These are phyloP conservation scores for Lycia hirtaria DNA, from an alignment of 2,888 invertebrate species.

Conservation along the genomic window DNA sequence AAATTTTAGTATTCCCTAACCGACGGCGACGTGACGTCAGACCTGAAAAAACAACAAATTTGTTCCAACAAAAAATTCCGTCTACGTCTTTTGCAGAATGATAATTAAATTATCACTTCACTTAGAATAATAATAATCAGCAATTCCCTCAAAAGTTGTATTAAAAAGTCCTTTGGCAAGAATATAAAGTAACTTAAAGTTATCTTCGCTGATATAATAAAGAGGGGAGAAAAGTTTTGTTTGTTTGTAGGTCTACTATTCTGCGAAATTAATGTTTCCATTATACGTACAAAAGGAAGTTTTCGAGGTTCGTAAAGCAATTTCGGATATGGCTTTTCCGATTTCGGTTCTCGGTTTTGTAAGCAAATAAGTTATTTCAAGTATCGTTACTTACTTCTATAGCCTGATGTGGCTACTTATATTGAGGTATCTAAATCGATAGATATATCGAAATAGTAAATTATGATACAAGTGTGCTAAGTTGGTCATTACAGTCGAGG, in stretches of 20 bases:
- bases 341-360: constrained; percentile 20
- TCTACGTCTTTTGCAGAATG: constrained; percentile 25
- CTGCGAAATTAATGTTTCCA: constrained; percentile 35
- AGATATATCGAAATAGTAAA: too few relatives aligned
- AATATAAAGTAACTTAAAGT: constrained; percentile 28
- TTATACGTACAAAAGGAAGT: constrained; percentile 31
- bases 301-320: constrained; percentile 36
- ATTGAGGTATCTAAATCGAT: too few relatives aligned
- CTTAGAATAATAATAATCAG: constrained; percentile 31
- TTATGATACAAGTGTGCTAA: too few relatives aligned
- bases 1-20: too few relatives aligned
- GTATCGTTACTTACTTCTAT: background rate
- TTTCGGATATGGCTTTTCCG: constrained; percentile 33
- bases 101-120: constrained; percentile 36
- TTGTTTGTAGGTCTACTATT: constrained; percentile 35
- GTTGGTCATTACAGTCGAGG: too few relatives aligned
- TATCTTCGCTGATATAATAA: constrained; percentile 18
- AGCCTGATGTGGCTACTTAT: too few relatives aligned
- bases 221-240: constrained; percentile 32
- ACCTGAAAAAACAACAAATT: constrained; percentile 5
- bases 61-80: constrained; percentile 27
- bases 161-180: constrained; percentile 24
- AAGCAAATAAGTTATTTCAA: constrained; percentile 10
- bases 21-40: background rate
- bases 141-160: constrained; percentile 23